Base-by-base conservation (phyloP, 2,888 invertebrate species). In the Mayetiola destructor region DNA sequence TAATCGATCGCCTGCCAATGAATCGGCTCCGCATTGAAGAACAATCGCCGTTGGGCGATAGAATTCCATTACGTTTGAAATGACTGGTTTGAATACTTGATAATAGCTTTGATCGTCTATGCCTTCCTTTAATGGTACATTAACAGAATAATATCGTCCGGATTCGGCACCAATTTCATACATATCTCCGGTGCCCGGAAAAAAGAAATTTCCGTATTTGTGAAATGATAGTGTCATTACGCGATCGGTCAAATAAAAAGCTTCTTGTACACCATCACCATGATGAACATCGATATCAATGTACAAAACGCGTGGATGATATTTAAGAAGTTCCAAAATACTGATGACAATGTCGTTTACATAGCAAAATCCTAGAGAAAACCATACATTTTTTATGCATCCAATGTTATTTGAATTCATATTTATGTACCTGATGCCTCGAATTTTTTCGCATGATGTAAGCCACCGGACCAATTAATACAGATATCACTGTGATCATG, bases 181-280 rank as follows among this genome's bases (percentile, higher is more conserved):
- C 95, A 97, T 96, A 70, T 96, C 95, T 0, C 97, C 97, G 0
- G 97, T 99, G 0, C 97, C 96, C 1, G 97, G 97, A 68, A 97
- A 99, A 71, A 96, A 97, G 66, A 88, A 91, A 67, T 93, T 93
- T 2, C 97, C 97, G 68, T 95, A 97, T 73, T 97, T 97, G 68
- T 99, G 99, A 71, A 99, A 97, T 52, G 95, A 96, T 1, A 97
- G 95, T 0, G 99, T 99, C 97, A 99, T 99, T 0, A 99, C 97
- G 60, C 97, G 75, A 69, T 97, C 96, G 0, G 95, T 96, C 4
- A 95, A 75, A 69, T 96, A 97, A 73, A 97, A 97, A 0, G 96
- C 96, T 73, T 96, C 97, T 71, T 97, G 95, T 0, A 97, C 96
- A 0, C 93, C 93, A 66, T 94, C 93, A 0, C 72, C 72, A 64